Evolutionary conservation across 2,888 invertebrate species (phyloP).

Genomic region (Tachina fera): DNA sequence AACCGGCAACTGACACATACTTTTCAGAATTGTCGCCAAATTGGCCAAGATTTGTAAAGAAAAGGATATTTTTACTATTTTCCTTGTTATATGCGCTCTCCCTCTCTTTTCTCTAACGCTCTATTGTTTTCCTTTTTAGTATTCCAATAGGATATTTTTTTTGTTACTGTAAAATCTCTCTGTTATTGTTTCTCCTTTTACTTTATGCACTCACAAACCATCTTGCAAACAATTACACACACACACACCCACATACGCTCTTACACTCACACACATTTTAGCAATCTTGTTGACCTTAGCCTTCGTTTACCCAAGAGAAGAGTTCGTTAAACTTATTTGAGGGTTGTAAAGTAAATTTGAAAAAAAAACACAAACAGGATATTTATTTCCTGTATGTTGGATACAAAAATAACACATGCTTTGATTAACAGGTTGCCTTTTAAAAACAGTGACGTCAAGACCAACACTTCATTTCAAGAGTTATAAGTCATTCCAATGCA

Average conservation of each 20-base stretch:
- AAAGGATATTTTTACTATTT: constrained; percentile 46
- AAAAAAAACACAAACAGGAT: constrained; percentile 29
- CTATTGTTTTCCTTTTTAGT: not conserved
- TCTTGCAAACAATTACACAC: not conserved
- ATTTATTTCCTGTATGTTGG: constrained; percentile 61
- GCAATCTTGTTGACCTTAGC: constrained; percentile 69
- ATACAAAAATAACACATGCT: constrained; percentile 36
- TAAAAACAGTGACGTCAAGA: constrained; percentile 57
- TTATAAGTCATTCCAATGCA: constrained; percentile 40
- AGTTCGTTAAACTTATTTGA: constrained; percentile 57
- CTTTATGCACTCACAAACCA: not conserved
- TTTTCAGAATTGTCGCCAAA: constrained; percentile 41
- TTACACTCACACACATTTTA: not conserved
- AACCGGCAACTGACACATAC: constrained; percentile 64
- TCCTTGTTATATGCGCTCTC: not conserved
- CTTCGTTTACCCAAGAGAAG: constrained; percentile 51
- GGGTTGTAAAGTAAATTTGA: constrained; percentile 28
- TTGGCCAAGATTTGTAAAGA: not conserved
- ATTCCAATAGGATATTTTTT: constrained; percentile 53
- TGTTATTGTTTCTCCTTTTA: constrained; percentile 65
- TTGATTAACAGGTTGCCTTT: constrained; percentile 69
- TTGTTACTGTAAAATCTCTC: constrained; percentile 17
- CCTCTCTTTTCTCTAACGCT: not conserved
- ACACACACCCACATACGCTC: not conserved
- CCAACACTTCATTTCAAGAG: not conserved